phyloP scores from a whole-genome alignment of 2,113 vertebrate genomes.

The Argyrosomus japonicus region DNA sequence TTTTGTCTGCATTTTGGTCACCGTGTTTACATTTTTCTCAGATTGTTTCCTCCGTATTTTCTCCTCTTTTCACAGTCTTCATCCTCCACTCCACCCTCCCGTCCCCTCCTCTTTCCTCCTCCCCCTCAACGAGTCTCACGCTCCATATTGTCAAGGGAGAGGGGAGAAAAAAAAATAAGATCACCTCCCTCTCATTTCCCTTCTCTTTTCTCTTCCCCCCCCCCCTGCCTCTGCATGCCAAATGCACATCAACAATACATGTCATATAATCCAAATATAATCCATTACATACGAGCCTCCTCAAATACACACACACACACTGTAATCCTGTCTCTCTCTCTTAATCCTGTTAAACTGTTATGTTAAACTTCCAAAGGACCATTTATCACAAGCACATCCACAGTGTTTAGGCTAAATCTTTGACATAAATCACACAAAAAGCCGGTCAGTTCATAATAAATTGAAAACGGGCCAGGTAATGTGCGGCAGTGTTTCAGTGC shows the following conservation, averaged over 20 bases:
- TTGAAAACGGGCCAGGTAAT: conserved; percentile 22
- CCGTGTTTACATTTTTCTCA: conserved; percentile 67
- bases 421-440: neutral
- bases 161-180: neutral
- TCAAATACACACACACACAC: conserved; percentile 1
- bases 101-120: neutral
- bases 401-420: neutral
- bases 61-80: conserved; percentile 9
- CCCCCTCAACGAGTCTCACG: conserved; percentile 51
- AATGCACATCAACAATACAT: conserved; percentile 8
- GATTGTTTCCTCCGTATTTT: conserved; percentile 54
- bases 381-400: neutral
- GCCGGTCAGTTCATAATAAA: neutral
- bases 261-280: conserved; percentile 43
- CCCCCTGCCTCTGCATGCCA: conserved; percentile 20
- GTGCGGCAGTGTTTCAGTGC: conserved; percentile 6
- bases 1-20: conserved; percentile 45
- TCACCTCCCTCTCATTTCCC: conserved; percentile 55
- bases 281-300: conserved; percentile 33
- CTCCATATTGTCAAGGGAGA: conserved; percentile 63
- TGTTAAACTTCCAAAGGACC: conserved; percentile 29
- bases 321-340: neutral
- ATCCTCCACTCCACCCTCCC: conserved; percentile 8
- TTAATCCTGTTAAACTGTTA: conserved; percentile 37
- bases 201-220: conserved; percentile 1